Conservation (phyloP, 2,888 invertebrate genomes). For the Sepioteuthis lessoniana region DNA sequence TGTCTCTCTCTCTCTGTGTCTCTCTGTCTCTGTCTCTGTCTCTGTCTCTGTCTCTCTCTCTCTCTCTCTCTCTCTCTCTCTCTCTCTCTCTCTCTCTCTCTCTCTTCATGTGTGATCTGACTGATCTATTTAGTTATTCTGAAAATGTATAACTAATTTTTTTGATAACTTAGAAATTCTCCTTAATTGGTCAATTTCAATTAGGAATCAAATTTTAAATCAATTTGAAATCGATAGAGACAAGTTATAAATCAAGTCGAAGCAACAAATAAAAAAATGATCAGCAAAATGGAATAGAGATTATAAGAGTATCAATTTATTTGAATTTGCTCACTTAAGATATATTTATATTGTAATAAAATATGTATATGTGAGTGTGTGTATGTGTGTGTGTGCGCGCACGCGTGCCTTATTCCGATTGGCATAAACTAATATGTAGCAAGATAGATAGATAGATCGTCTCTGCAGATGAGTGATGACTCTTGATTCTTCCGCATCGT, state of each 20-base stretch:
- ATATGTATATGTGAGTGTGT: too few species aligned
- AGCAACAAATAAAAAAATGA: neutral
- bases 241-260: neutral
- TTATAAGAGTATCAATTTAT: neutral
- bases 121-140: neutral
- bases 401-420: too few species aligned
- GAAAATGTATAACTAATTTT: neutral
- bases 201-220: conserved; percentile 6
- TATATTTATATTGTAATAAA: too few species aligned
- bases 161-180: neutral
- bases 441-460: too few species aligned
- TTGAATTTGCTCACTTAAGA: too few species aligned
- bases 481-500: too few species aligned
- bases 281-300: neutral
- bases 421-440: too few species aligned
- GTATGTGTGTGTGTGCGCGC: too few species aligned
- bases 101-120: neutral
- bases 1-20: too few species aligned
- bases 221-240: neutral
- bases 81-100: neutral
- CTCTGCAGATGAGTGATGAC: too few species aligned
- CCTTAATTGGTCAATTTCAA: conserved; percentile 1
- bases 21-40: too few species aligned
- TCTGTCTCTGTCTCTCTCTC: too few species aligned
- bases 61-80: neutral